Evolutionary conservation across 2,113 vertebrate genomes (phyloP), one percentile per base, ranked within the genome.

Genomic region (Asarcornis scutulata): DNA sequence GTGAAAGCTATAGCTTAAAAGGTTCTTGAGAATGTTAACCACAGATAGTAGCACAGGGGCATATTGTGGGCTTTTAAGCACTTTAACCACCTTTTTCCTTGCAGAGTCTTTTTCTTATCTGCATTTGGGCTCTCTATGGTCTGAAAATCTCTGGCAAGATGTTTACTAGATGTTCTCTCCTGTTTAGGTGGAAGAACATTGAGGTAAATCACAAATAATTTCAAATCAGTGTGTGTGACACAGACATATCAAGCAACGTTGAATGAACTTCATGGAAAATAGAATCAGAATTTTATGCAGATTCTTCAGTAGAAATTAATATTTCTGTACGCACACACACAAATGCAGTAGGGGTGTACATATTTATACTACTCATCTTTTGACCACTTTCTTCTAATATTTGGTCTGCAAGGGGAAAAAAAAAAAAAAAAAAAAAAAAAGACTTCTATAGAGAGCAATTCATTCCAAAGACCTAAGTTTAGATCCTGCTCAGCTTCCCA

Each of bases 401-500:
- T 64, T 82, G 85, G 4, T 59, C 6, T 56, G n/a, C 5, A 52
- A 46, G 46, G 46, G 38, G 17, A 21, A 44, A 56, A 63, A 36
- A 38, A 1, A 5, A 12, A 21, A 0, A 48, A 23, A 42, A 40
- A 63, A 36, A 42, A 2, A 5, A 12, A 23, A 0, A 48, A 48
- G 0, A 48, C 7, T 17, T n/a, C 13, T 83, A 15, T 17, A 44
- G 59, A 83, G 17, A 77, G 7, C 40, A 73, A 29, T 69, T 83
- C 27, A 29, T 69, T 83, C 27, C 17, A 86, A 73, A 23, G 34
- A 53, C 17, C 32, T 21, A 83, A 66, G 58, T 66, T 58, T 0
- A 1, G 4, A 13, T 73, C 11, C 40, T 86, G 17, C 10, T 58
- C 56, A 56, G 13, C 5, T 8, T 83, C 31, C 42, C 17, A 31